phyloP scores from a whole-genome alignment of 2,797 vertebrate species.

The Lerista edwardsae region DNA sequence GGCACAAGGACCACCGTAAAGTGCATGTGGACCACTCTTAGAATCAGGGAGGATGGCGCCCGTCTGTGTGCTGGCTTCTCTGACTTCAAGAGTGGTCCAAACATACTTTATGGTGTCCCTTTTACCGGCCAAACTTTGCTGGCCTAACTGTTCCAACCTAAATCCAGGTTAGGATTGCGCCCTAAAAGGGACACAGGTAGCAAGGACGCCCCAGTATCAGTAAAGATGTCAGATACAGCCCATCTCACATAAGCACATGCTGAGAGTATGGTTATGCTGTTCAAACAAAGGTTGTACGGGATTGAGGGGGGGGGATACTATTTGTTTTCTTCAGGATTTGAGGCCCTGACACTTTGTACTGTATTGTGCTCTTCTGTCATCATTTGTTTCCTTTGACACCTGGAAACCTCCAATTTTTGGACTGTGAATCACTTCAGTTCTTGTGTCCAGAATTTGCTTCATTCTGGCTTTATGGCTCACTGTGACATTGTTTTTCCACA shows the following conservation, averaged over 20 bases:
- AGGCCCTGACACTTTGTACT: conserved; percentile 69
- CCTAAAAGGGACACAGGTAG: too few species aligned
- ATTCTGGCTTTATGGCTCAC: conserved; percentile 2
- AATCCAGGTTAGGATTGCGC: too few species aligned
- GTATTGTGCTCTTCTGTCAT: conserved; percentile 23
- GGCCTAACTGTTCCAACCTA: too few species aligned
- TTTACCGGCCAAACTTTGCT: too few species aligned
- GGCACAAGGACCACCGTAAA: too few species aligned
- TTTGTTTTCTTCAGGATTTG: conserved; percentile 28
- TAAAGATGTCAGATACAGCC: not conserved
- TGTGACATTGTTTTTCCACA: not conserved
- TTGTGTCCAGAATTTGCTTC: conserved; percentile 20
- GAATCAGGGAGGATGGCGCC: too few species aligned
- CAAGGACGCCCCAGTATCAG: too few species aligned
- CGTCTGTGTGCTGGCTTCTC: too few species aligned
- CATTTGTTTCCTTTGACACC: conserved; percentile 53
- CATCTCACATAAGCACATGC: not conserved
- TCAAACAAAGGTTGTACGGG: conserved; percentile 5
- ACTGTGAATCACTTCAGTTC: not conserved
- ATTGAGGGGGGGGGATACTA: conserved; percentile 8
- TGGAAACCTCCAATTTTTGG: conserved; percentile 34
- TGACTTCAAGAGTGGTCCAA: too few species aligned
- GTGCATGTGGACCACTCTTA: too few species aligned
- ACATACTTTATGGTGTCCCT: too few species aligned
- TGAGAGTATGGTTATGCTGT: not conserved